A percentile compares a stretch with the other conserved stretches of the same genome.
Evolutionary conservation across 2,888 invertebrate species (phyloP).

Genomic region (Caradrina clavipalpis): DNA sequence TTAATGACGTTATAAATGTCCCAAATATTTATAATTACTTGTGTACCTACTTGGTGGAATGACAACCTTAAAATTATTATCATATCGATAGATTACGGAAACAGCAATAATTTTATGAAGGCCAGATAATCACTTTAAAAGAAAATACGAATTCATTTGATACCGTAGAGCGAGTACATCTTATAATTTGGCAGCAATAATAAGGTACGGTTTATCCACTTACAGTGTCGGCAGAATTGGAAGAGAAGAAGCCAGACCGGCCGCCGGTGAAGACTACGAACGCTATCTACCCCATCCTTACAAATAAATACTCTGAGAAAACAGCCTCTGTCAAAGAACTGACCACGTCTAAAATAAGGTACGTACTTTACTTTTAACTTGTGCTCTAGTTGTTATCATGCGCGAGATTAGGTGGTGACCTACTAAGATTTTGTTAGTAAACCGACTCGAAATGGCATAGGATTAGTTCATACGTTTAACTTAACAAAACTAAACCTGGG

Average conservation of each 20-base stretch:
- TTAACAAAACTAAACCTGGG: not conserved
- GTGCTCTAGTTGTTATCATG: conserved; percentile 24
- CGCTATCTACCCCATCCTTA: conserved; percentile 81
- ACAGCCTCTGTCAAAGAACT: conserved; percentile 86
- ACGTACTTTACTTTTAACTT: conserved; percentile 33
- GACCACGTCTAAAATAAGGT: conserved; percentile 88
- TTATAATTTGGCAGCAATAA: not conserved
- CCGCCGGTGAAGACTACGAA: conserved; percentile 82
- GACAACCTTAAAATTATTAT: conserved; percentile 3
- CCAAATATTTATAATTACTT: not conserved
- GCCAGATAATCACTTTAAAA: conserved; percentile 22
- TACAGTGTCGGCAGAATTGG: conserved; percentile 81
- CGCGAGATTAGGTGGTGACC: conserved; percentile 36
- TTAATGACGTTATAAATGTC: not conserved
- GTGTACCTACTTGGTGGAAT: not conserved
- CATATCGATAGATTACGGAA: conserved; percentile 4
- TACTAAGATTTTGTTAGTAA: conserved; percentile 46
- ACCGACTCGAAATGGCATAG: not conserved
- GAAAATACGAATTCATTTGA: conserved; percentile 3
- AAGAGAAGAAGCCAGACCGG: conserved; percentile 87
- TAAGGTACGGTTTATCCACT: conserved; percentile 27
- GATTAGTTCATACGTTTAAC: conserved; percentile 7
- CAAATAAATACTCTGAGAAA: conserved; percentile 87
- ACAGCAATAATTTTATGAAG: conserved; percentile 24
- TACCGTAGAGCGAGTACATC: not conserved